These are phyloP conservation scores for Drosophila parthenogenetica DNA, from an alignment of 2,888 invertebrate species.

Conservation along the genomic window DNA sequence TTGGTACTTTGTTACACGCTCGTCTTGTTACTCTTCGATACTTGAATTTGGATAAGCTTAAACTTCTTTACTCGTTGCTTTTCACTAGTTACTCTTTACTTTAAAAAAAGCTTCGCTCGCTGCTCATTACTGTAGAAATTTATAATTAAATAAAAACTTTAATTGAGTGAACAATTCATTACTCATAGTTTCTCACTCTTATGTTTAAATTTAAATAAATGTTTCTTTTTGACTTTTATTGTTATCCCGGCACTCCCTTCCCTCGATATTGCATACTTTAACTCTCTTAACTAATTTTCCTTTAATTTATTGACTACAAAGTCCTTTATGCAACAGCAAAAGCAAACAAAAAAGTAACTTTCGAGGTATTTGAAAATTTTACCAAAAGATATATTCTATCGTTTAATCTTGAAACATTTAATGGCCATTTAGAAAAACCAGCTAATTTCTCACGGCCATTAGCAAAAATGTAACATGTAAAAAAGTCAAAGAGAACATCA, in stretches of 20 bases:
- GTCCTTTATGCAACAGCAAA: not conserved
- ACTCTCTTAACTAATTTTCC: conserved; percentile 6
- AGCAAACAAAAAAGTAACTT: not conserved
- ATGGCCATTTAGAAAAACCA: conserved; percentile 31
- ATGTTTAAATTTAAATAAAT: conserved; percentile 19
- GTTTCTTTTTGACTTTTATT: conserved; percentile 18
- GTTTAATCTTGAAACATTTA: conserved; percentile 47
- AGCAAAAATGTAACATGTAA: conserved; percentile 13
- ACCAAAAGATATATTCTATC: conserved; percentile 30
- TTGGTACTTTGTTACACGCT: no score
- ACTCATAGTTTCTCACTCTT: not conserved
- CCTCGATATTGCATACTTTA: conserved; percentile 1
- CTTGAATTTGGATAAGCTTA: no score
- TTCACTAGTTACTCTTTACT: conserved; percentile 30
- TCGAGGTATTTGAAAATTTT: conserved; percentile 14
- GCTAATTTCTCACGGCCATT: conserved; percentile 30
- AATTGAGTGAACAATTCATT: conserved; percentile 59
- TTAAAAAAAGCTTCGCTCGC: no score
- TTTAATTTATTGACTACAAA: conserved; percentile 8
- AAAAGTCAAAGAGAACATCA: conserved; percentile 22
- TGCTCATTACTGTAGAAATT: no score
- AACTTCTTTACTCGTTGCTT: conserved; percentile 48
- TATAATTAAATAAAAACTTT: conserved; percentile 39
- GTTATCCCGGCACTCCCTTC: conserved; percentile 4
- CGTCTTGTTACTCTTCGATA: no score